Evolutionary conservation across 2,888 invertebrate genomes (phyloP).

Genomic region (Apotomis turbidana): DNA sequence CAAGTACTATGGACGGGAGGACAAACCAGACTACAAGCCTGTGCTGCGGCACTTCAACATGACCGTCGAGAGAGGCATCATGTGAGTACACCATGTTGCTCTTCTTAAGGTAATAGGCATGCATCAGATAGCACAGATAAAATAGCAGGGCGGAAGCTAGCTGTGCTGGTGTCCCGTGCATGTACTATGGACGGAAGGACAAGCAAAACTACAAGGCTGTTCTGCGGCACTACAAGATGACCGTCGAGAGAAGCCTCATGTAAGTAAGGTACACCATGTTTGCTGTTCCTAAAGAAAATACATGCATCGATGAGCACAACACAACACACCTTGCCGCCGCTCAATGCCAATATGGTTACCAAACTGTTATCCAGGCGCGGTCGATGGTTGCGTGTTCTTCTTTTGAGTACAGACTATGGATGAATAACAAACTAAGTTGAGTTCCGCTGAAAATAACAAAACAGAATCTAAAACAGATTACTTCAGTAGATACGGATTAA

Average conservation of each 20-base stretch:
- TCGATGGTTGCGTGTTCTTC: too few species aligned
- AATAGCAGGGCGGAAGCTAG: constrained; percentile 75
- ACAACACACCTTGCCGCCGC: too few species aligned
- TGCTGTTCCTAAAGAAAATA: constrained; percentile 12
- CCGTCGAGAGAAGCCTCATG: constrained; percentile 89
- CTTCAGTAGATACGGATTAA: too few species aligned
- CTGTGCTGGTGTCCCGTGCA: constrained; percentile 87
- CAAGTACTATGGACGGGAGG: constrained; percentile 86
- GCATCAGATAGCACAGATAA: constrained; percentile 55
- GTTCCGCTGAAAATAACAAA: too few species aligned
- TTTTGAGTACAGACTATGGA: too few species aligned
- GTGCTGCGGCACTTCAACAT: constrained; percentile 88
- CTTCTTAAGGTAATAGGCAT: constrained; percentile 45
- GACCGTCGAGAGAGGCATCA: constrained; percentile 89
- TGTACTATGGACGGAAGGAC: constrained; percentile 85
- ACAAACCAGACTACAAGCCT: constrained; percentile 78
- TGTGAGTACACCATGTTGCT: constrained; percentile 84
- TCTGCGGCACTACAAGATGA: too few species aligned
- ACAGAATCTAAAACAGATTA: too few species aligned
- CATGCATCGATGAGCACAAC: constrained; percentile 54
- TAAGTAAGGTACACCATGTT: constrained; percentile 77
- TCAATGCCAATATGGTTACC: too few species aligned
- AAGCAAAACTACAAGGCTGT: constrained; percentile 39
- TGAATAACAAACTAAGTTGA: too few species aligned
- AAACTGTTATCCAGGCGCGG: too few species aligned